phyloP scores from a whole-genome alignment of 2,113 vertebrate genomes.

The Geococcyx californianus region DNA sequence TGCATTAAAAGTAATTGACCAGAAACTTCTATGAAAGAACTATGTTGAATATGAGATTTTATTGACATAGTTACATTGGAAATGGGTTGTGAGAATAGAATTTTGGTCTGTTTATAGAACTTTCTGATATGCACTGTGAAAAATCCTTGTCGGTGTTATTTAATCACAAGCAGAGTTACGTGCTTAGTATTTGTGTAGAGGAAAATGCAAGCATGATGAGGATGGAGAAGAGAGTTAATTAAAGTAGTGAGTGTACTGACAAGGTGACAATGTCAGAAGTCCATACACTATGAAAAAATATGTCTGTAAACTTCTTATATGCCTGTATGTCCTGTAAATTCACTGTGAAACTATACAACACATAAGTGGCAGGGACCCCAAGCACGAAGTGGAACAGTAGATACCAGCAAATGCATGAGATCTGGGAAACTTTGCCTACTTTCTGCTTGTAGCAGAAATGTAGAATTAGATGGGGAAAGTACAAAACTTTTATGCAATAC shows the following conservation, averaged over 20 bases:
- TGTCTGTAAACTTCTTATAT: neutral
- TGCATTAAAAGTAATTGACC: neutral
- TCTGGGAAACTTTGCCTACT: neutral
- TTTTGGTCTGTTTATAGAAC: neutral
- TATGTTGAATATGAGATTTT: neutral
- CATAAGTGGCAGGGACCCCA: neutral
- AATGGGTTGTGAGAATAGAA: neutral
- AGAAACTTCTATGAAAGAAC: neutral
- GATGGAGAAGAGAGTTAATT: neutral
- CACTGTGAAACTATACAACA: neutral
- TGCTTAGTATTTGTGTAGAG: neutral
- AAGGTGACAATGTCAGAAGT: neutral
- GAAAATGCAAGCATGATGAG: neutral
- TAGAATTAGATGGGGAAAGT: neutral
- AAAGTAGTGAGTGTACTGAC: neutral
- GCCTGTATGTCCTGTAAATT: neutral
- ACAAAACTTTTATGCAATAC: neutral
- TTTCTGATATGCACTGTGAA: neutral
- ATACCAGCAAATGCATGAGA: neutral
- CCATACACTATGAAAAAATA: neutral
- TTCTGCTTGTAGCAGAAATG: neutral
- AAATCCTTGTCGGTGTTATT: neutral
- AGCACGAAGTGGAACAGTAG: neutral
- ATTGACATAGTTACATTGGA: neutral
- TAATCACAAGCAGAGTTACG: neutral